Evolutionary conservation across 2,888 invertebrate species (phyloP), one percentile per base, ranked within the genome.

Genomic region (Fabriciana adippe): DNA sequence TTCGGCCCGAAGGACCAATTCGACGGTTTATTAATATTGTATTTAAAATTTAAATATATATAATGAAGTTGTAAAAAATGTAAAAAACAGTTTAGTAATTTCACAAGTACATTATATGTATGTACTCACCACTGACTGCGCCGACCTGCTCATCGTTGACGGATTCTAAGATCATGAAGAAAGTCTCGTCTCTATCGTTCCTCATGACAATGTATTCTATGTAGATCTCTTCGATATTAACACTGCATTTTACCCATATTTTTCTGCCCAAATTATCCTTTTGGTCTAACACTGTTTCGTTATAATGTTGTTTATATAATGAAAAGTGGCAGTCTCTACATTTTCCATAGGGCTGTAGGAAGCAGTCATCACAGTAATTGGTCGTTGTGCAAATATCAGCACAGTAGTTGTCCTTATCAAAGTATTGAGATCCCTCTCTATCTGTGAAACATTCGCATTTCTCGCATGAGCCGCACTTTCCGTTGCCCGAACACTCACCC

Each of bases 401-500:
- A 76, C 92, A 92, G 55, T 77, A 79, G 60, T 83, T 75, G 0
- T 79, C 73, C 6, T 67, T 57, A 70, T 87, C 83, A 76, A 88
- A 89, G 79, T 91, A 92, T 67, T 85, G 85, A 4, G 85, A 88
- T 31, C 90, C 90, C 3, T 78, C 78, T 5, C 75, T 72, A 74
- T 84, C 78, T 2, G 75, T 74, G 77, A 76, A 80, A 73, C 92
- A 92, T 18, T 80, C 74, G 76, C 92, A 92, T 1, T 74, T 76
- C 56, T 83, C 81, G 77, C 88, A 89, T 0, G 61, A 54, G 2
- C 79, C 80, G 73, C 90, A 92, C 63, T 76, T 62, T 0, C 92
- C 92, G 76, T 92, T 91, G 55, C 87, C 86, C 2, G 82, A 83
- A 67, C 92, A 92, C 54, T 81, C 78, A 68, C 75, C 72, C 87